Conservation (phyloP, 2,797 vertebrate genomes). For the Brotula barbata region DNA sequence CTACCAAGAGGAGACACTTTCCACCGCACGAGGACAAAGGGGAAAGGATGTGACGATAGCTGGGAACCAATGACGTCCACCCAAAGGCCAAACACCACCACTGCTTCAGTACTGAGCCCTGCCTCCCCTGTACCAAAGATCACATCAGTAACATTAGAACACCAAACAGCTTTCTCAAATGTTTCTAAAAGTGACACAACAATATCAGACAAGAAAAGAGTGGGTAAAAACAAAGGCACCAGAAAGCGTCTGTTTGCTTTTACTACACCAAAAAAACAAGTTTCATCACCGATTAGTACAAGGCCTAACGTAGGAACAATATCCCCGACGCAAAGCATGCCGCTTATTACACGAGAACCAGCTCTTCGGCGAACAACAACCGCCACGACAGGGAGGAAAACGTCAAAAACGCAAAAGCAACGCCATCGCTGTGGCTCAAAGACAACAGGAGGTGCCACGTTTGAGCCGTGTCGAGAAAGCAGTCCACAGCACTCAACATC, state of each 20-base stretch:
- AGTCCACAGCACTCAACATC: slow-evolving; percentile 17
- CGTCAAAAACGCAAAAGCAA: slow-evolving; percentile 15
- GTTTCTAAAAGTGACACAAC: slow-evolving; percentile 12
- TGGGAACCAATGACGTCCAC: slow-evolving; percentile 24
- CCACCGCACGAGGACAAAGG: slow-evolving; percentile 30
- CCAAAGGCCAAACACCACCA: slow-evolving; percentile 8
- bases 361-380: background rate
- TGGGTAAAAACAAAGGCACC: slow-evolving; percentile 27
- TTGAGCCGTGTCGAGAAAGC: slow-evolving; percentile 33
- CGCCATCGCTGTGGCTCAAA: slow-evolving; percentile 32
- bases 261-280: slow-evolving; percentile 2
- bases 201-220: slow-evolving; percentile 22
- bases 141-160: background rate
- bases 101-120: slow-evolving; percentile 1
- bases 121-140: background rate
- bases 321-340: slow-evolving; percentile 20
- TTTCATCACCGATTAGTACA: background rate
- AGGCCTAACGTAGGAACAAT: background rate
- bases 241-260: slow-evolving; percentile 10
- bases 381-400: slow-evolving; percentile 1
- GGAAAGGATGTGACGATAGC: slow-evolving; percentile 44
- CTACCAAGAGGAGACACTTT: slow-evolving; percentile 53
- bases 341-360: slow-evolving; percentile 15
- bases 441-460: slow-evolving; percentile 24
- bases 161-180: slow-evolving; percentile 1